A percentile compares a stretch with the other conserved stretches of the same genome.
Evolutionary conservation across 2,113 vertebrate genomes (phyloP).

Genomic region (Cardinalis cardinalis): DNA sequence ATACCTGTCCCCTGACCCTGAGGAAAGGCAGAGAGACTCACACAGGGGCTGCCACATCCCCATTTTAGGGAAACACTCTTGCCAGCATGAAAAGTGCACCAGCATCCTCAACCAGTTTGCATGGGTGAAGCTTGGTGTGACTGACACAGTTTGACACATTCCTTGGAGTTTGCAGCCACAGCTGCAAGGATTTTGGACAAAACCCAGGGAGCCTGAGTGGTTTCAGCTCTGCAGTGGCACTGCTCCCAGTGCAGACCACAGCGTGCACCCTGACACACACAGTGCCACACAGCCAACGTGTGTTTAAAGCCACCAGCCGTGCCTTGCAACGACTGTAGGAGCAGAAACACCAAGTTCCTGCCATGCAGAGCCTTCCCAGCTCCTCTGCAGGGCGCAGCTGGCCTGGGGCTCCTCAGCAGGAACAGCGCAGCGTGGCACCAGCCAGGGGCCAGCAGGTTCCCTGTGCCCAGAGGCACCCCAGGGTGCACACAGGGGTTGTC

Average conservation of each 20-base stretch:
- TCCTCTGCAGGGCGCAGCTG: not conserved
- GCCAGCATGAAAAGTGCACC: not conserved
- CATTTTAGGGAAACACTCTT: not conserved
- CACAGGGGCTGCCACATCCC: not conserved
- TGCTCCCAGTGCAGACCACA: not conserved
- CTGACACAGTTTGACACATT: not conserved
- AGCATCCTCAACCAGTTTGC: rapidly evolving
- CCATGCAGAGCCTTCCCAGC: not conserved
- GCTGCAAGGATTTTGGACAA: not conserved
- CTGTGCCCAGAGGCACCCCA: not conserved
- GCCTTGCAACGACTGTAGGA: not conserved
- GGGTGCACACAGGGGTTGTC: not conserved
- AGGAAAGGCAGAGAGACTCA: not conserved
- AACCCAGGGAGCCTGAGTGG: not conserved
- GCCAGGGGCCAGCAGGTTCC: not conserved
- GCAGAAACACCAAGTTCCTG: not conserved
- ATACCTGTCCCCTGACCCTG: not conserved
- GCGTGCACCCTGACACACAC: not conserved
- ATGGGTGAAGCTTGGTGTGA: rapidly evolving
- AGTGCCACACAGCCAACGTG: not conserved
- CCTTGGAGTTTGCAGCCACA: not conserved
- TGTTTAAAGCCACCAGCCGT: not conserved
- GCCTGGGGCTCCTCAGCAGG: not conserved
- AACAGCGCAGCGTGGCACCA: not conserved
- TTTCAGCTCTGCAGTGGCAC: not conserved